Percentiles rank a stretch among this genome's conserved stretches.
Evolutionary conservation across 2,113 vertebrate genomes (phyloP).

Genomic region (Acanthochromis polyacanthus): DNA sequence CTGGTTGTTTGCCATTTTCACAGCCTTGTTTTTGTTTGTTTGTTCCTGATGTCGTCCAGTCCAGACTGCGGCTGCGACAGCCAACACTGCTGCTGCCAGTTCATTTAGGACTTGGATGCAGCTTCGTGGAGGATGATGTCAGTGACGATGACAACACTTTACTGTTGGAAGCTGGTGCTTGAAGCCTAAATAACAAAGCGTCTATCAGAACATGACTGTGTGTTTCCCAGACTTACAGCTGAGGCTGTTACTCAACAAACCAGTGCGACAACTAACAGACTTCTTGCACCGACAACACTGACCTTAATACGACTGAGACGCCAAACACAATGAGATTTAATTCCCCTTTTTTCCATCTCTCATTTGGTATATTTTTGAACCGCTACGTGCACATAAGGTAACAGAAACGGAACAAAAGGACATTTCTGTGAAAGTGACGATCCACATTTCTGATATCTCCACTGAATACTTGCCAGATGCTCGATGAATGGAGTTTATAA

Average conservation of each 20-base stretch:
- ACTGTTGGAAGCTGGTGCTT: neutral
- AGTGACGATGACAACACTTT: neutral
- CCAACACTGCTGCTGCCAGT: slow-evolving; percentile 17
- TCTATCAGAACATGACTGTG: neutral
- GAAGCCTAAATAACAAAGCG: slow-evolving; percentile 1
- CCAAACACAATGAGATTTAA: neutral
- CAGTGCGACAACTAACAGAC: slow-evolving; percentile 54
- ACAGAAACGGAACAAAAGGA: slow-evolving; percentile 22
- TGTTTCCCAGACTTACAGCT: neutral
- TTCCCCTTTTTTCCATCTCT: neutral
- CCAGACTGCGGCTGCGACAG: slow-evolving; percentile 9
- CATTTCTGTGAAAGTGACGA: slow-evolving; percentile 43
- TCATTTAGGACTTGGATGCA: slow-evolving; percentile 28
- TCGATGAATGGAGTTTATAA: slow-evolving; percentile 72
- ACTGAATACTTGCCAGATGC: slow-evolving; percentile 69
- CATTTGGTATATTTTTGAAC: neutral
- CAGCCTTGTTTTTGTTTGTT: slow-evolving; percentile 24
- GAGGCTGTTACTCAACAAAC: slow-evolving; percentile 51
- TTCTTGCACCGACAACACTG: slow-evolving; percentile 1
- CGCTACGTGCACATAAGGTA: slow-evolving; percentile 7
- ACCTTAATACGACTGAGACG: slow-evolving; percentile 38
- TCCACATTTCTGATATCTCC: slow-evolving; percentile 41
- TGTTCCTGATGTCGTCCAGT: slow-evolving; percentile 3
- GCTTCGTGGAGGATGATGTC: slow-evolving; percentile 4
- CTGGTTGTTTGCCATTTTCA: slow-evolving; percentile 25